phyloP scores from a whole-genome alignment of 2,888 invertebrate genomes.

The Drosophila ochracea region DNA sequence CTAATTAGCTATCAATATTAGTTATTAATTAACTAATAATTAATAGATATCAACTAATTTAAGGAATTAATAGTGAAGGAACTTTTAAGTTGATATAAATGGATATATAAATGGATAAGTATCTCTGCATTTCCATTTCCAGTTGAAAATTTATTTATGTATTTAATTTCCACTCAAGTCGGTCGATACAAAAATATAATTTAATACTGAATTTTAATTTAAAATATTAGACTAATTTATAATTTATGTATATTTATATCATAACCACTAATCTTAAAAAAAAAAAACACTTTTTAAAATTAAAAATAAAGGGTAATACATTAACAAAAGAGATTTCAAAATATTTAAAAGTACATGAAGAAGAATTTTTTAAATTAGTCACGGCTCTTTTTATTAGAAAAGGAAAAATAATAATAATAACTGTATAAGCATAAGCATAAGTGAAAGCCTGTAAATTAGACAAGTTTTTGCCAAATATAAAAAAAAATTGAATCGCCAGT shows the following conservation, averaged over 20 bases:
- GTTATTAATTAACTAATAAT: not conserved
- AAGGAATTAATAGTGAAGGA: not conserved
- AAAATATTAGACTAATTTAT: not conserved
- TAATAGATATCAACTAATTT: not conserved
- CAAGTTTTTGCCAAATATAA: not conserved
- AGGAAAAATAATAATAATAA: not conserved
- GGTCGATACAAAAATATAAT: not conserved
- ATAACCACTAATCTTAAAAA: too few relatives aligned
- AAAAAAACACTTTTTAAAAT: too few relatives aligned
- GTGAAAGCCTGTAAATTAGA: not conserved
- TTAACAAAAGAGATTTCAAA: not conserved
- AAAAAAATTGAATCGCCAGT: not conserved
- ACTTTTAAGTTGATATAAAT: not conserved
- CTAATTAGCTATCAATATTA: not conserved
- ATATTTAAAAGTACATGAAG: not conserved
- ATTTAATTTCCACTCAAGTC: not conserved
- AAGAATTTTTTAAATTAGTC: not conserved
- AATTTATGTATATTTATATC: too few relatives aligned
- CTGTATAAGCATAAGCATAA: not conserved
- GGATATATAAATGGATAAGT: not conserved
- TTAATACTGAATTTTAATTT: not conserved
- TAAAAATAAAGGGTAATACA: not conserved
- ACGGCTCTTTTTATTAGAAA: not conserved
- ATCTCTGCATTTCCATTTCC: not conserved
- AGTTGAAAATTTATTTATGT: not conserved